These are phyloP conservation scores for Drosophila pseudoobscura DNA, from an alignment of 1,140 invertebrate species.

Conservation along the genomic window DNA sequence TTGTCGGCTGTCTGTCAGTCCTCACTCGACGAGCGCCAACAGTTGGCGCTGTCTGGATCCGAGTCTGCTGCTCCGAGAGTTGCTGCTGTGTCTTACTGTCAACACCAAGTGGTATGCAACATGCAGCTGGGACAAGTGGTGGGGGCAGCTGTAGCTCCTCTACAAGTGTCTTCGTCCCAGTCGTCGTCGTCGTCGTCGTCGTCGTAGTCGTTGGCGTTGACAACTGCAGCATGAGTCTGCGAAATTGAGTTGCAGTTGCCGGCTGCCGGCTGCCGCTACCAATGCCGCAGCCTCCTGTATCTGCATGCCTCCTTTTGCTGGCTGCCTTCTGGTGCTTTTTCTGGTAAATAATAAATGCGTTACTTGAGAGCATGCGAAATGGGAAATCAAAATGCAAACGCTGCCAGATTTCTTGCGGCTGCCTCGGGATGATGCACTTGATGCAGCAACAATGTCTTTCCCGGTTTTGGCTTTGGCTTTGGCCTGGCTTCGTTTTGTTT, in stretches of 20 bases:
- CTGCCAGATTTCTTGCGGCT: constrained; percentile 64
- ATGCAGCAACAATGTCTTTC: constrained; percentile 52
- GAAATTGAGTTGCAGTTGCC: constrained; percentile 52
- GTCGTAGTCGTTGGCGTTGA: constrained; percentile 51
- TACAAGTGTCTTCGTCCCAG: constrained; percentile 56
- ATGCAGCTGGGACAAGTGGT: constrained; percentile 35
- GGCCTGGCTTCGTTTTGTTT: constrained; percentile 59
- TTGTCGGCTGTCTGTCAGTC: constrained; percentile 27
- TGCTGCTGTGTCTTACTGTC: constrained; percentile 54
- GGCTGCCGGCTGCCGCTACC: constrained; percentile 8
- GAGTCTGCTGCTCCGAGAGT: constrained; percentile 23
- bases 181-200: constrained; percentile 20
- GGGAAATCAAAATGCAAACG: constrained; percentile 78
- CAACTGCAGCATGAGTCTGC: constrained; percentile 76
- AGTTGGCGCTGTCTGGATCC: constrained; percentile 38
- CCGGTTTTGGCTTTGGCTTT: constrained; percentile 14
- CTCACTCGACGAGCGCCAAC: constrained; percentile 72
- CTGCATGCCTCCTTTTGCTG: constrained; percentile 5
- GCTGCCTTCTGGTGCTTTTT: neutral
- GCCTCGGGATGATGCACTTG: constrained; percentile 45
- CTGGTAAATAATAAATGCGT: constrained; percentile 80
- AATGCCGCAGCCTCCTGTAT: constrained; percentile 3
- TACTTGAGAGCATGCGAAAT: constrained; percentile 77
- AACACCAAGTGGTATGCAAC: constrained; percentile 76
- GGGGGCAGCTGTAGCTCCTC: constrained; percentile 21